Percentiles rank a stretch among this genome's conserved stretches.
phyloP scores from a whole-genome alignment of 2,888 invertebrate species.

The Chironomus riparius region DNA sequence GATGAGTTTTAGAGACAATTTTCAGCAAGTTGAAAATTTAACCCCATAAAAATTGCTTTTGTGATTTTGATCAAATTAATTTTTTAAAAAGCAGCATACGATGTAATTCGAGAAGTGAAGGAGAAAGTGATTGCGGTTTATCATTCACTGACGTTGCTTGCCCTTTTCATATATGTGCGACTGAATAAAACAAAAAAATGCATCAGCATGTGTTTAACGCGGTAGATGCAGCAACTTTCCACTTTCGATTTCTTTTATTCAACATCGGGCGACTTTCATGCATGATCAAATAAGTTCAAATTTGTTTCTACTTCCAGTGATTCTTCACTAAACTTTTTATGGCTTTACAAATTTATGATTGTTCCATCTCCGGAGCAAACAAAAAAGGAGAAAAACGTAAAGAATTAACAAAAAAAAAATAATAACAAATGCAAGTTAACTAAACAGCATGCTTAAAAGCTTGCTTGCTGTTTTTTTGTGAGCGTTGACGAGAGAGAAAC shows the following conservation, averaged over 20 bases:
- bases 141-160: neutral
- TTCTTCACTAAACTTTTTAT: no score
- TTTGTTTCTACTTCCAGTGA: neutral
- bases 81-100: no score
- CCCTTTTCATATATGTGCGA: neutral
- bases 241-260: neutral
- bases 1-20: no score
- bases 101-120: neutral
- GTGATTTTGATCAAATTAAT: no score
- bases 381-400: neutral
- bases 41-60: no score
- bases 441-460: no score
- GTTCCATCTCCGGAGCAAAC: no score
- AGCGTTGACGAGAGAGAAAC: neutral
- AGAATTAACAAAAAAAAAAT: neutral
- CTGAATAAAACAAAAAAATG: neutral
- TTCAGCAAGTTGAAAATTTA: no score
- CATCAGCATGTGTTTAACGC: neutral
- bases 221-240: neutral
- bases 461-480: neutral
- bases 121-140: constrained; percentile 3
- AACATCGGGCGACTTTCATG: neutral
- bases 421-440: neutral
- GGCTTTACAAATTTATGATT: no score
- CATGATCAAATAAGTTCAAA: neutral